phyloP scores from a whole-genome alignment of 2,113 vertebrate species.

The Clinocottus analis region DNA sequence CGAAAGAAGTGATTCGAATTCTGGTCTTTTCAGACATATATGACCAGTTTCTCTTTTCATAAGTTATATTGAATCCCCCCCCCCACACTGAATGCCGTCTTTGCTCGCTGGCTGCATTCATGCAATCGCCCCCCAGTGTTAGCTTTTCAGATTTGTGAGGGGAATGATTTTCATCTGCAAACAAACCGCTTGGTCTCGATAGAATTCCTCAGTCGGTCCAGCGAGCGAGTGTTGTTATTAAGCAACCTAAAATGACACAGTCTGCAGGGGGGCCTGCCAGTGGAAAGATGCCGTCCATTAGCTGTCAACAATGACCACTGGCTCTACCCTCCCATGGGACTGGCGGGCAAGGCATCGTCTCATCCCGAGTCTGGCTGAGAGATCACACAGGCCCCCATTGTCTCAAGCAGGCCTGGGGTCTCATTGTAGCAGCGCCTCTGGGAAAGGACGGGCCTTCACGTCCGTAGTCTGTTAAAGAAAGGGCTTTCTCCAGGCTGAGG shows the following conservation, averaged over 20 bases:
- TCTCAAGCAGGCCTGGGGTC: constrained; percentile 74
- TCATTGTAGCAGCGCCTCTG: constrained; percentile 80
- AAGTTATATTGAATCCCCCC: constrained; percentile 61
- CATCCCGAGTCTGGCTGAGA: constrained; percentile 76
- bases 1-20: constrained; percentile 52
- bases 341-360: constrained; percentile 75
- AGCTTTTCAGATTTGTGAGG: constrained; percentile 70
- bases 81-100: constrained; percentile 50
- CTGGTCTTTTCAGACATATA: constrained; percentile 49
- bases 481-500: constrained; percentile 87
- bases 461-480: constrained; percentile 60
- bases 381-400: constrained; percentile 80
- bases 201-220: constrained; percentile 55
- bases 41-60: constrained; percentile 55
- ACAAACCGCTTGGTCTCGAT: constrained; percentile 64
- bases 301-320: constrained; percentile 77
- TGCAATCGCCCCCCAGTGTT: constrained; percentile 66
- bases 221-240: constrained; percentile 64
- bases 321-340: constrained; percentile 73
- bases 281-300: constrained; percentile 78
- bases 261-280: constrained; percentile 63
- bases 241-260: constrained; percentile 69
- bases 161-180: constrained; percentile 74
- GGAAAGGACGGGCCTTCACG: constrained; percentile 71
- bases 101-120: constrained; percentile 52